Conservation (phyloP, 2,888 invertebrate species). For the Apamea epomidion region DNA sequence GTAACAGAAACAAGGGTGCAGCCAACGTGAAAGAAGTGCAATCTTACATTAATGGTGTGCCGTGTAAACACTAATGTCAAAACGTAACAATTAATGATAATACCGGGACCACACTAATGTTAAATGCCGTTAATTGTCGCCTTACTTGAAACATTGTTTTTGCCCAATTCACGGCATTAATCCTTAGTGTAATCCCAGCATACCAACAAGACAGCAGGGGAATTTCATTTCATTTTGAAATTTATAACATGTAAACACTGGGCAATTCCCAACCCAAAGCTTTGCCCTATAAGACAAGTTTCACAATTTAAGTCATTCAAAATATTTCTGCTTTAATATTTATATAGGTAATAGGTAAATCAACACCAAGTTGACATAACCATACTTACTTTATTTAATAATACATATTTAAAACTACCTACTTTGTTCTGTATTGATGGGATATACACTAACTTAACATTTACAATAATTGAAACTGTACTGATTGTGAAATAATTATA, state of each 20-base stretch:
- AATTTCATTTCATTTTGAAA: background rate
- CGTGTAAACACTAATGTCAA: background rate
- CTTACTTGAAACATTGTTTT: background rate
- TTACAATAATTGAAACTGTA: constrained; percentile 42
- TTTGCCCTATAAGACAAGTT: constrained; percentile 9
- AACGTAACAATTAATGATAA: background rate
- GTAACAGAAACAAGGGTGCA: constrained; percentile 38
- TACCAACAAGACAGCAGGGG: constrained; percentile 1
- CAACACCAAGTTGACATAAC: constrained; percentile 16
- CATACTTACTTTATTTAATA: background rate
- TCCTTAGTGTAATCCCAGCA: constrained; percentile 11
- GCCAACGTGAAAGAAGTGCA: constrained; percentile 13
- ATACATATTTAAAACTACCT: constrained; percentile 1
- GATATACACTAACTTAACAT: constrained; percentile 5
- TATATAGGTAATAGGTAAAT: background rate
- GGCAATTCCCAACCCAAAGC: constrained; percentile 1
- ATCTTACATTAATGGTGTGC: background rate
- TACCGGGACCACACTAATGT: constrained; percentile 5
- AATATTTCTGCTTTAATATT: background rate
- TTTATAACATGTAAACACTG: constrained; percentile 8
- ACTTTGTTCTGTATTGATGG: constrained; percentile 22
- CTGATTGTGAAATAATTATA: constrained; percentile 54
- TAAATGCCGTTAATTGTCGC: background rate
- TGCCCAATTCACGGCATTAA: background rate
- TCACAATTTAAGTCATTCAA: background rate